These are phyloP conservation scores for Hydraecia micacea DNA, from an alignment of 2,888 invertebrate genomes.

Conservation along the genomic window DNA sequence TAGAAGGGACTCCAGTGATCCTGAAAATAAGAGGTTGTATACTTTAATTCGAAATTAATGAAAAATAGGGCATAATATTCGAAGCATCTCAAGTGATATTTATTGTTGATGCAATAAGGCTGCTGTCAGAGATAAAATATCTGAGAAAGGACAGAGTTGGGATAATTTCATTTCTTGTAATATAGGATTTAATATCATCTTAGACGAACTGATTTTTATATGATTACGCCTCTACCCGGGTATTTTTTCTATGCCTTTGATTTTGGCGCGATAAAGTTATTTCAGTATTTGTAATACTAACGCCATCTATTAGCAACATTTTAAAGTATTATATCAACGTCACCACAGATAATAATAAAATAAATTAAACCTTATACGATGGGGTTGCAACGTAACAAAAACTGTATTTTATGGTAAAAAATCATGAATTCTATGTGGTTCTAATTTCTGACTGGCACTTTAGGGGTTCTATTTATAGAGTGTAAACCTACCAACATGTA, in stretches of 20 bases:
- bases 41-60: neutral
- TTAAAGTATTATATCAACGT: neutral
- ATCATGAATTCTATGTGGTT: neutral
- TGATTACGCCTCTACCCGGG: neutral
- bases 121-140: no score
- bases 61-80: neutral
- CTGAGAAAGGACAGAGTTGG: neutral
- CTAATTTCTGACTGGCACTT: constrained; percentile 32
- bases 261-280: neutral
- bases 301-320: constrained; percentile 49
- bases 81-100: neutral
- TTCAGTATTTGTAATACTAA: constrained; percentile 3
- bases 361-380: neutral
- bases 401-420: constrained; percentile 52
- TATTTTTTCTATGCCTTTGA: no score
- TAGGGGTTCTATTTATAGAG: constrained; percentile 42
- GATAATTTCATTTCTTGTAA: neutral
- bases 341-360: constrained; percentile 18
- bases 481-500: constrained; percentile 93
- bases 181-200: no score
- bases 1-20: constrained; percentile 96
- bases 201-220: neutral
- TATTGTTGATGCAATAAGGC: no score
- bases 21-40: constrained; percentile 79
- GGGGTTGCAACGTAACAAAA: constrained; percentile 45